Evolutionary conservation across 2,888 invertebrate species (phyloP).

Genomic region (Leucozona laternaria): DNA sequence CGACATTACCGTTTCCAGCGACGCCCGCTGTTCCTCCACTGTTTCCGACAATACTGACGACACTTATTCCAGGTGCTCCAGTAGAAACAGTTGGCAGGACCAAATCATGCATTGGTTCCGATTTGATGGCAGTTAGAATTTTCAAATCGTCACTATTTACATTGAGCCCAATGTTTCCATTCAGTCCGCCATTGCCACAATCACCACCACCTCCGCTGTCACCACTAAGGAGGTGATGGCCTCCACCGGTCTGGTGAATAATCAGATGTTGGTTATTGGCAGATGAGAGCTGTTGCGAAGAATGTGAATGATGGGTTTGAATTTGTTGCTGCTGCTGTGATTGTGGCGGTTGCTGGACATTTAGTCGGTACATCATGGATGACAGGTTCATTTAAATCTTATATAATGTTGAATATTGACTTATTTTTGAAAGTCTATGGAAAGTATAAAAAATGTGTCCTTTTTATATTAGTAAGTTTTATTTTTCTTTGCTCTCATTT

Average conservation of each 20-base stretch:
- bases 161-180: conserved; percentile 54
- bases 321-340: conserved; percentile 78
- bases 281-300: conserved; percentile 74
- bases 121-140: conserved; percentile 82
- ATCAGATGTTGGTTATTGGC: conserved; percentile 74
- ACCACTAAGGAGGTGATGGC: conserved; percentile 74
- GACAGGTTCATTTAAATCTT: conserved; percentile 78
- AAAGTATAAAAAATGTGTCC: not conserved
- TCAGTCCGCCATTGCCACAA: conserved; percentile 44
- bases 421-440: not conserved
- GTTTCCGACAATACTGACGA: conserved; percentile 63
- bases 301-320: conserved; percentile 72
- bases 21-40: conserved; percentile 50
- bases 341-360: conserved; percentile 80
- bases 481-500: conserved; percentile 30
- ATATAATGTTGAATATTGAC: conserved; percentile 35
- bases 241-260: conserved; percentile 72
- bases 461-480: conserved; percentile 29
- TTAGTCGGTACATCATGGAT: conserved; percentile 83
- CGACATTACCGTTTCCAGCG: conserved; percentile 61
- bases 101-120: conserved; percentile 82
- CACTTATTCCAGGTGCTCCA: conserved; percentile 63
- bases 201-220: conserved; percentile 62
- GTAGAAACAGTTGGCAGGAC: conserved; percentile 74
- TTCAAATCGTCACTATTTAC: conserved; percentile 80